A percentile compares a stretch with the other conserved stretches of the same genome.
Conservation (phyloP, 2,888 invertebrate species). For the Cryptocheilus praepositus region DNA sequence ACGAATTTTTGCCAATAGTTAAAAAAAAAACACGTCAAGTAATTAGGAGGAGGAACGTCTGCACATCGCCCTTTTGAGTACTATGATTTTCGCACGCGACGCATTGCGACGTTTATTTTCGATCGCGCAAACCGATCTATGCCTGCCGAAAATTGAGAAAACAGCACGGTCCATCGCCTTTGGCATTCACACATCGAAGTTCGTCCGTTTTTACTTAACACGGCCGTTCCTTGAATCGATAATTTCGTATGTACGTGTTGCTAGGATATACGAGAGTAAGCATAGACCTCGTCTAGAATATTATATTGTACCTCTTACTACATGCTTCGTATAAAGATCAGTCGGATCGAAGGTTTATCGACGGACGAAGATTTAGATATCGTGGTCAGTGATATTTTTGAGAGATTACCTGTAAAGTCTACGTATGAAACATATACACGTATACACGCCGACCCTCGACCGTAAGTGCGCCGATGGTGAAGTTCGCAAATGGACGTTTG, state of each 20-base stretch:
- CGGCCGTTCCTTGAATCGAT: slow-evolving; percentile 20
- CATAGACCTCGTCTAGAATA: slow-evolving; percentile 12
- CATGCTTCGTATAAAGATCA: neutral
- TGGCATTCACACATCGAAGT: slow-evolving; percentile 1
- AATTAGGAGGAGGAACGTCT: too few species aligned
- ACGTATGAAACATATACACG: neutral
- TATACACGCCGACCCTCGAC: neutral
- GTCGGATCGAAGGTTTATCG: slow-evolving; percentile 4
- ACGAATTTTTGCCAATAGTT: neutral
- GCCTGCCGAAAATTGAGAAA: neutral
- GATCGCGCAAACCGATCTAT: too few species aligned
- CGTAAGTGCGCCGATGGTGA: neutral
- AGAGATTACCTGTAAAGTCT: neutral
- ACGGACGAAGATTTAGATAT: neutral
- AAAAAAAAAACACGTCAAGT: neutral
- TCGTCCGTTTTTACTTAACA: neutral
- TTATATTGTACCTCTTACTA: slow-evolving; percentile 20
- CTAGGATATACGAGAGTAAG: slow-evolving; percentile 20
- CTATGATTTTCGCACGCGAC: neutral
- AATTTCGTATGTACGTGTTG: slow-evolving; percentile 22
- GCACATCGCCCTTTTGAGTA: neutral
- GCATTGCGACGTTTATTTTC: neutral
- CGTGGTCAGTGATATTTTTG: too few species aligned
- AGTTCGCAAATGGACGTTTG: slow-evolving; percentile 26
- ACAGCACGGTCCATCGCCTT: neutral